A percentile compares a stretch with the other conserved stretches of the same genome.
Evolutionary conservation across 2,113 vertebrate species (phyloP).

Genomic region (Gambusia holbrooki): DNA sequence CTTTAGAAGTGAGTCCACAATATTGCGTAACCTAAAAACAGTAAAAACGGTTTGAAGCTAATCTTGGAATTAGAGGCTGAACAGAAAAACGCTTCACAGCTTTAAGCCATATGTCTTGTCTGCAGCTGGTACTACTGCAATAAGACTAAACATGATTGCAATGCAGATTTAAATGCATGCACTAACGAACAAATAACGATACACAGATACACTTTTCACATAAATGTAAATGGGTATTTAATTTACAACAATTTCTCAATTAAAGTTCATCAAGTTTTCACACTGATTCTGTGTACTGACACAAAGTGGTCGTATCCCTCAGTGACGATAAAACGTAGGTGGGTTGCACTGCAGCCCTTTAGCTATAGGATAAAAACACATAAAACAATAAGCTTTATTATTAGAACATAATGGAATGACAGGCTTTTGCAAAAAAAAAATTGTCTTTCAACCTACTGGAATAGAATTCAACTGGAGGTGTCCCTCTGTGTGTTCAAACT

Average conservation of each 20-base stretch:
- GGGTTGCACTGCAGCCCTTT: conserved; percentile 81
- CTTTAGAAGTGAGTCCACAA: conserved; percentile 28
- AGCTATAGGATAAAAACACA: conserved; percentile 76
- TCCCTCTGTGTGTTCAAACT: conserved; percentile 86
- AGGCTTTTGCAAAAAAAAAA: background rate
- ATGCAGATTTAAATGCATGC: background rate
- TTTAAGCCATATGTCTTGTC: conserved; percentile 5
- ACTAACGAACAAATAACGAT: conserved; percentile 2
- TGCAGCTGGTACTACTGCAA: conserved; percentile 17
- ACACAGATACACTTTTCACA: background rate
- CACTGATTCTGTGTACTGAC: conserved; percentile 87
- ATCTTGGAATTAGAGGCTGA: conserved; percentile 17
- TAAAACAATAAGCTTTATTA: background rate
- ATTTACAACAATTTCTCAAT: conserved; percentile 9
- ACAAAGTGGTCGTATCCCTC: conserved; percentile 93
- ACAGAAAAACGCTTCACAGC: conserved; percentile 13
- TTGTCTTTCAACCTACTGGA: conserved; percentile 81
- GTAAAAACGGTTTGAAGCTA: conserved; percentile 2
- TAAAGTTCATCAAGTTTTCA: conserved; percentile 75
- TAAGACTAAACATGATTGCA: conserved; percentile 9
- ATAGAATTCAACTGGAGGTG: conserved; percentile 89
- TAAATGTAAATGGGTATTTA: background rate
- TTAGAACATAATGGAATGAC: background rate
- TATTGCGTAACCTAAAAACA: conserved; percentile 24
- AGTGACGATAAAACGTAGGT: conserved; percentile 89